Conservation (phyloP, 2,888 invertebrate species). For the Hydraecia micacea region DNA sequence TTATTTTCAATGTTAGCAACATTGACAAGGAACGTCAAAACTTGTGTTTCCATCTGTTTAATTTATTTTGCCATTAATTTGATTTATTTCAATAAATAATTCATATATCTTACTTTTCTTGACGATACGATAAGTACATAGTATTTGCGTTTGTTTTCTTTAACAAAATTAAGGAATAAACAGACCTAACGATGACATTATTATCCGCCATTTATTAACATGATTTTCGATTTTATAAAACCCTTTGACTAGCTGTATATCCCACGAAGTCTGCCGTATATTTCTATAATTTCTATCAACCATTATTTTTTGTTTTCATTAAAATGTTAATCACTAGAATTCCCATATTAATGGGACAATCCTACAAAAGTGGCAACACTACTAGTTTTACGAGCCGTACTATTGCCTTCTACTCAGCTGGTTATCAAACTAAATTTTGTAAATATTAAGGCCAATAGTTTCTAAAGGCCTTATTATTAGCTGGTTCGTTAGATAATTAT, state of each 20-base stretch:
- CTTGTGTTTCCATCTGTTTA: conserved; percentile 2
- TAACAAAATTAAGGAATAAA: neutral
- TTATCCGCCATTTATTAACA: too few species aligned
- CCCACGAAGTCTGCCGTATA: neutral
- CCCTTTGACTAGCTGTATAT: neutral
- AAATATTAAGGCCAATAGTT: conserved; percentile 26
- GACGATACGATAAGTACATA: neutral
- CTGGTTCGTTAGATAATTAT: conserved; percentile 18
- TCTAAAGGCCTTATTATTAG: conserved; percentile 22
- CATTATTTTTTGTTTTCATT: neutral
- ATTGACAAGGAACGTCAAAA: conserved; percentile 24
- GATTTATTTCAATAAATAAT: neutral
- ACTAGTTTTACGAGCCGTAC: neutral
- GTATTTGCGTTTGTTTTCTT: neutral
- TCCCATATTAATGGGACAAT: conserved; percentile 3
- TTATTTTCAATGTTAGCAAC: neutral
- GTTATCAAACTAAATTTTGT: conserved; percentile 33
- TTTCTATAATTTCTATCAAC: neutral
- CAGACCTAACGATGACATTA: neutral
- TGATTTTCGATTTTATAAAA: neutral
- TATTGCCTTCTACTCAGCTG: conserved; percentile 31
- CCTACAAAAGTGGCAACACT: conserved; percentile 21
- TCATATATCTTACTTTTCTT: neutral
- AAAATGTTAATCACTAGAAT: neutral
- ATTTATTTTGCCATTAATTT: conserved; percentile 3